Evolutionary conservation across 2,888 invertebrate genomes (phyloP), one percentile per base, ranked within the genome.

Genomic region (Amphiduros pacificus): DNA sequence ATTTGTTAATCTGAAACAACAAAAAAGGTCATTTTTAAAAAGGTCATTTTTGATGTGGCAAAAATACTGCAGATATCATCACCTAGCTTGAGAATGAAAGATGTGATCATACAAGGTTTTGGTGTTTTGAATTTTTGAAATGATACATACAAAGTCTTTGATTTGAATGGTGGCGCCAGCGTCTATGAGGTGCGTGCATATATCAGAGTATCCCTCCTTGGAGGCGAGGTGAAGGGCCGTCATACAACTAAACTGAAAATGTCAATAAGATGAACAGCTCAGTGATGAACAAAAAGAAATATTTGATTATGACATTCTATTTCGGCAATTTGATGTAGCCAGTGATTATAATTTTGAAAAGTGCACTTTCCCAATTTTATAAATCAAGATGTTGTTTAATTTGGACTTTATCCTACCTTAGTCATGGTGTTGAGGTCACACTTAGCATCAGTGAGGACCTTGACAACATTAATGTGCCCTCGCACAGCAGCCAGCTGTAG

Each of bases 221-320:
- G 70, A 70, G n/a, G 76, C 74, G 44, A 72, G 57, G 62, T 75
- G 76, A 5, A 76, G 67, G 2, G 76, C 71, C 48, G 74, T 74
- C 74, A 74, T 74, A 32, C 68, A 71, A 53, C 73, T 74, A 56
- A 54, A 72, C 74, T 74, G 68, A n/a, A 59, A 28, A 52, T 14
- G 20, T 22, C 27, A 17, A 11, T 20, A 48, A 20, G 14, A 48
- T 36, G 28, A n/a, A n/a, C n/a, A n/a, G n/a, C n/a, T n/a, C n/a
- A n/a, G n/a, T n/a, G n/a, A n/a, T n/a, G n/a, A n/a, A n/a, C n/a
- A n/a, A n/a, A n/a, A n/a, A n/a, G n/a, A n/a, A n/a, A n/a, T n/a
- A n/a, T n/a, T n/a, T n/a, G n/a, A n/a, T n/a, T n/a, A n/a, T n/a
- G n/a, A n/a, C n/a, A n/a, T n/a, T n/a, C n/a, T n/a, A n/a, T n/a